Evolutionary conservation across 2,888 invertebrate species (phyloP), one percentile per base, ranked within the genome.

Genomic region (Drosophila flavopinicola): DNA sequence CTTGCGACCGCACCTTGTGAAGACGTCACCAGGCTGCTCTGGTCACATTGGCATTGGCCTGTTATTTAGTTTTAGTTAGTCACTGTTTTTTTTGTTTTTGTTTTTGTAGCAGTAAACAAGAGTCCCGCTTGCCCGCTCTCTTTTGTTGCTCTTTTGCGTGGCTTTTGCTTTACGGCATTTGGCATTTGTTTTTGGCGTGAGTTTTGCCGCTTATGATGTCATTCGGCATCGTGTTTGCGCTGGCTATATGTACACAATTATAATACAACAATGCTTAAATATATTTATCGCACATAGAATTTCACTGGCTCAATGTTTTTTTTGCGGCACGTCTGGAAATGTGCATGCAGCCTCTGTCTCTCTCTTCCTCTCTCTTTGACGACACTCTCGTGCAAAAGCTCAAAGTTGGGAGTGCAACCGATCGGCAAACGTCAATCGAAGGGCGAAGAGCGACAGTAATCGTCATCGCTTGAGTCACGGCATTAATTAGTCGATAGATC

Each of bases 151-250:
- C 35, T 11, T 33, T 51, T 64, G 33, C 35, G 33, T 56, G 52
- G 29, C 33, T 49, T 53, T 61, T 45, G 51, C 39, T 52, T 45
- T 35, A 35, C 35, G 63, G 35, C 52, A 52, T 56, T 63, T 61
- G 24, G 33, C 38, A 32, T 48, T 64, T 27, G 15, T 30, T 51
- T 53, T 35, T 72, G 47, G 45, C 17, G 52, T 53, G 33, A 32
- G 30, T 56, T 70, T 59, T 57, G 48, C 17, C 29, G 27, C 30
- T 67, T 33, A 68, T 72, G 71, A 72, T 72, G 71, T 72, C 71
- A 72, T 72, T 74, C 63, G 58, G 58, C 57, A 30, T 47, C 39
- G 47, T 44, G 51, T 48, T 70, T 47, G 25, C 17, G 53, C 47
- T 58, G 42, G 10, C 48, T 57, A 25, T 33, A 42, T 53, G 42